Evolutionary conservation across 1,140 invertebrate genomes (phyloP).

Genomic region (Atta texana): DNA sequence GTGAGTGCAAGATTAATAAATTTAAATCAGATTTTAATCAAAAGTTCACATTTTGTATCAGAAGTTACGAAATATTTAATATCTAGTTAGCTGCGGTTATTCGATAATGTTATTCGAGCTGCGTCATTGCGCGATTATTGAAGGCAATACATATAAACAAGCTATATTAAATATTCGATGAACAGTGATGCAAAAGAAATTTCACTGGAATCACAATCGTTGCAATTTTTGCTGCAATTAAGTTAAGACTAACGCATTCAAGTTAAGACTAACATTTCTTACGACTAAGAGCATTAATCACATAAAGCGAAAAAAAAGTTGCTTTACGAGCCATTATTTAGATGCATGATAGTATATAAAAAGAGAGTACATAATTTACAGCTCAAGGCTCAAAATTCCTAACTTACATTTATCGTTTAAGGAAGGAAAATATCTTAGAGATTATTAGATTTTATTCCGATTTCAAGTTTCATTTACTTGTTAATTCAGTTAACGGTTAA

Average conservation of each 20-base stretch:
- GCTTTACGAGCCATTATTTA: neutral
- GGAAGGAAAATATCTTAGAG: neutral
- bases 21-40: neutral
- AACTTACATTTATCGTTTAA: neutral
- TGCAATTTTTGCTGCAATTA: constrained; percentile 29
- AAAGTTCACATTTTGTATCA: neutral
- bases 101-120: neutral
- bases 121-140: neutral
- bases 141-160: neutral
- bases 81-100: neutral
- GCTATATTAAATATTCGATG: neutral
- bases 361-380: neutral
- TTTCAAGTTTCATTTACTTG: neutral
- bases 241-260: neutral
- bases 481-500: constrained; percentile 1
- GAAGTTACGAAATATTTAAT: constrained; percentile 20
- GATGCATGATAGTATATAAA: neutral
- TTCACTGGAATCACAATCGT: neutral
- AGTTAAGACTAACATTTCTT: neutral
- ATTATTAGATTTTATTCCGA: neutral
- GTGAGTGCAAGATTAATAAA: neutral
- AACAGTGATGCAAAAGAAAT: constrained; percentile 21
- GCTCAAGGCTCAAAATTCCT: neutral
- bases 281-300: neutral
- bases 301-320: constrained; percentile 25